Evolutionary conservation across 1,140 invertebrate species (phyloP), one percentile per base, ranked within the genome.

Genomic region (Cepaea nemoralis): DNA sequence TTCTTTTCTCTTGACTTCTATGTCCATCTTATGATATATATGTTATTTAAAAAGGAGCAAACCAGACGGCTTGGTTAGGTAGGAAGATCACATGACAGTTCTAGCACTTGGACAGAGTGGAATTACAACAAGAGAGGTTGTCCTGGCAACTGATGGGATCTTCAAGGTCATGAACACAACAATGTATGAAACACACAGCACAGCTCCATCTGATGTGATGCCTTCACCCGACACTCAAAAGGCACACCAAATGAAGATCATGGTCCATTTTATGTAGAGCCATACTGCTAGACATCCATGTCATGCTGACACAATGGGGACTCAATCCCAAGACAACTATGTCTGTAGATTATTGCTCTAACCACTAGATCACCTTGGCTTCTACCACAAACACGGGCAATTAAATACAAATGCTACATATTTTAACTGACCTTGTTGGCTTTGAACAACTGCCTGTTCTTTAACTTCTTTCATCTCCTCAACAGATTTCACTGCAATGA

Each of bases 401-500:
- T n/a, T n/a, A n/a, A n/a, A n/a, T n/a, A n/a, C n/a, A n/a, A 55
- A 24, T 55, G 22, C 50, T 55, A 19, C 50, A 55, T 19, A 55
- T 19, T 14, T 3, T 55, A 55, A 6, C 69, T 45, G 24, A 71
- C 40, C 19, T 40, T 39, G 19, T 39, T 40, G n/a, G 5, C 5
- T 24, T n/a, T 37, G 37, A 22, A 24, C 35, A 2, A 2, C 22
- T 39, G 33, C 31, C 69, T 71, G 14, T 22, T 55, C 50, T n/a
- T n/a, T n/a, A n/a, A n/a, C n/a, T 27, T n/a, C 63, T 22, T 40
- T 71, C 8, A 71, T n/a, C 69, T 71, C 69, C 19, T 39, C 69
- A 8, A 27, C 69, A 39, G 69, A 45, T 19, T 71, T 71, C 69
- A 71, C 69, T 71, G 69, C n/a, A 6, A 45, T 10, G 19, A 45